Evolutionary conservation across 1,140 invertebrate genomes (phyloP).

Genomic region (Gonatopus flavifemur): DNA sequence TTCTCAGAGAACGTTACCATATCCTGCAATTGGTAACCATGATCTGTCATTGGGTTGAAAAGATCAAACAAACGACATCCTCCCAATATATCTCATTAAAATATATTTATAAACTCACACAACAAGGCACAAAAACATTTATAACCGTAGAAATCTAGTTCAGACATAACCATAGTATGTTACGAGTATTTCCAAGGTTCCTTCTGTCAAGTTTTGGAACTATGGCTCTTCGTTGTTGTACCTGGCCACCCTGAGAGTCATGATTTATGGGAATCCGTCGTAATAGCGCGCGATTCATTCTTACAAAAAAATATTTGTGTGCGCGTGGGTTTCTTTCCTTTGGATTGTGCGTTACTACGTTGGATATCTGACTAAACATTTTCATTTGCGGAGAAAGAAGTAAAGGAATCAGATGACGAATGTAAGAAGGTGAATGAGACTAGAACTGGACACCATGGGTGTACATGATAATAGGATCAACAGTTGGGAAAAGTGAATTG

Average conservation of each 20-base stretch:
- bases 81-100: no score
- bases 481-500: slow-evolving; percentile 42
- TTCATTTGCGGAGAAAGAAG: slow-evolving; percentile 37
- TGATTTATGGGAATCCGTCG: slow-evolving; percentile 44
- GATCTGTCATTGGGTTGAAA: no score
- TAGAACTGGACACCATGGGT: slow-evolving; percentile 7
- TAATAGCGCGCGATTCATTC: slow-evolving; percentile 42
- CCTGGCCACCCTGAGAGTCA: slow-evolving; percentile 42
- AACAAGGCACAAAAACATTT: no score
- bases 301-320: slow-evolving; percentile 46
- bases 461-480: slow-evolving; percentile 28
- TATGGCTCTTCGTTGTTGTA: no score
- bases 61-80: no score
- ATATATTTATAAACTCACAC: no score
- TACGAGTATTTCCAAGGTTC: no score
- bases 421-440: slow-evolving; percentile 10
- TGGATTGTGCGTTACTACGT: slow-evolving; percentile 31
- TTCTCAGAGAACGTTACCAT: no score
- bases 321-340: slow-evolving; percentile 13
- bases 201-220: no score
- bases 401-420: slow-evolving; percentile 1
- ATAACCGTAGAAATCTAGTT: no score
- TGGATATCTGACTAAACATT: slow-evolving; percentile 40
- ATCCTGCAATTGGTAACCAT: no score
- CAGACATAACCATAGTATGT: no score